A percentile compares a stretch with the other conserved stretches of the same genome.
Evolutionary conservation across 2,113 vertebrate genomes (phyloP).

Genomic region (Lipotes vexillifer): DNA sequence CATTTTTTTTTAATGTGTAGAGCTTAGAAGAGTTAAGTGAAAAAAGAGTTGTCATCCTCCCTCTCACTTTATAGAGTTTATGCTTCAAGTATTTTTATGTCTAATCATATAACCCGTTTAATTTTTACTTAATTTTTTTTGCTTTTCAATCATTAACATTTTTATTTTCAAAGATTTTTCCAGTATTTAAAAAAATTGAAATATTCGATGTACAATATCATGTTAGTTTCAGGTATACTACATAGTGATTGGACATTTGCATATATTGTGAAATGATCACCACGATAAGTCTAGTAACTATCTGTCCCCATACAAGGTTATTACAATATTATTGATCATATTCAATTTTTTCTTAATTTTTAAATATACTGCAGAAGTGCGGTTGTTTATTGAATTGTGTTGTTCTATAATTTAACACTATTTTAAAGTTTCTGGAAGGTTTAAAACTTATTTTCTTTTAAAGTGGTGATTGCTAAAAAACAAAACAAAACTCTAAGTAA

Average conservation of each 20-base stretch:
- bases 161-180: neutral
- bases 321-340: neutral
- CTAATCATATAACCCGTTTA: neutral
- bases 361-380: neutral
- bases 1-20: neutral
- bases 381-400: constrained; percentile 14
- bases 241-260: neutral
- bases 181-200: neutral
- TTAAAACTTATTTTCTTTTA: neutral
- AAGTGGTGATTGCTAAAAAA: neutral
- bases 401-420: neutral
- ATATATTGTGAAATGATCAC: neutral
- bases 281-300: neutral
- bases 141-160: neutral
- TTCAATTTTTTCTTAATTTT: neutral
- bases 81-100: neutral
- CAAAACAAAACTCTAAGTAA: neutral
- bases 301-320: neutral
- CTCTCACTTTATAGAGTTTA: neutral
- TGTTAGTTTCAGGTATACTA: neutral
- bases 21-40: neutral
- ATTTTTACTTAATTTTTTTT: neutral
- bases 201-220: neutral
- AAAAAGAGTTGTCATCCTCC: neutral
- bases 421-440: neutral